Evolutionary conservation across 1,140 invertebrate genomes (phyloP).

Genomic region (Adoxophyes honmai): DNA sequence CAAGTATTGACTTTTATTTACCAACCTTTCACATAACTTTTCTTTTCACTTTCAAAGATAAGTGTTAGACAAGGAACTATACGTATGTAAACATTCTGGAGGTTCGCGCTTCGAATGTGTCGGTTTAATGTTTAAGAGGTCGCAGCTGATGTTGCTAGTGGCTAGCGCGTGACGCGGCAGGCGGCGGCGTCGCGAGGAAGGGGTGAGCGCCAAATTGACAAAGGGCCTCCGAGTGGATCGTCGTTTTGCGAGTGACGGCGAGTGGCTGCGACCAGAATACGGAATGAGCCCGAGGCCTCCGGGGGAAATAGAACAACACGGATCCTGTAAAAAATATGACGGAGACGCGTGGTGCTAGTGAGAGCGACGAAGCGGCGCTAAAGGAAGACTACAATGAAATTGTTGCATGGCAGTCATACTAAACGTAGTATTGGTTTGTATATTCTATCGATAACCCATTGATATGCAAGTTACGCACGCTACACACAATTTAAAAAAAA

Average conservation of each 20-base stretch:
- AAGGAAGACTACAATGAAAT: too few relatives aligned
- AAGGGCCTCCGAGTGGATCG: constrained; percentile 19
- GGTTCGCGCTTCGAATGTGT: not conserved
- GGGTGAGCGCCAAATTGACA: constrained; percentile 25
- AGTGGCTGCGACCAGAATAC: constrained; percentile 18
- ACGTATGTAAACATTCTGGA: not conserved
- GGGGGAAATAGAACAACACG: constrained; percentile 21
- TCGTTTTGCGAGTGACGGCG: constrained; percentile 21
- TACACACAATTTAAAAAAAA: too few relatives aligned
- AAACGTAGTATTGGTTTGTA: too few relatives aligned
- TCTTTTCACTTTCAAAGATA: not conserved
- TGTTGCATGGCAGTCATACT: too few relatives aligned
- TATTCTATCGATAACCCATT: too few relatives aligned
- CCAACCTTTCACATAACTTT: constrained; percentile 4
- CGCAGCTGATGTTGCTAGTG: not conserved
- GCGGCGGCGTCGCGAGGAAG: constrained; percentile 1
- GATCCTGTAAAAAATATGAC: constrained; percentile 21
- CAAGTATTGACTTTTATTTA: constrained; percentile 1
- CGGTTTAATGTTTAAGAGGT: not conserved
- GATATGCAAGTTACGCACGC: too few relatives aligned
- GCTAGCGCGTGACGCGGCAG: not conserved
- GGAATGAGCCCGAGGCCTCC: constrained; percentile 17
- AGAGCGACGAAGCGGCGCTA: not conserved
- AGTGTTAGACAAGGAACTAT: not conserved
- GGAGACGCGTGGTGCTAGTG: not conserved